Evolutionary conservation across 2,113 vertebrate species (phyloP), one percentile per base, ranked within the genome.

Genomic region (Dinomys branickii): DNA sequence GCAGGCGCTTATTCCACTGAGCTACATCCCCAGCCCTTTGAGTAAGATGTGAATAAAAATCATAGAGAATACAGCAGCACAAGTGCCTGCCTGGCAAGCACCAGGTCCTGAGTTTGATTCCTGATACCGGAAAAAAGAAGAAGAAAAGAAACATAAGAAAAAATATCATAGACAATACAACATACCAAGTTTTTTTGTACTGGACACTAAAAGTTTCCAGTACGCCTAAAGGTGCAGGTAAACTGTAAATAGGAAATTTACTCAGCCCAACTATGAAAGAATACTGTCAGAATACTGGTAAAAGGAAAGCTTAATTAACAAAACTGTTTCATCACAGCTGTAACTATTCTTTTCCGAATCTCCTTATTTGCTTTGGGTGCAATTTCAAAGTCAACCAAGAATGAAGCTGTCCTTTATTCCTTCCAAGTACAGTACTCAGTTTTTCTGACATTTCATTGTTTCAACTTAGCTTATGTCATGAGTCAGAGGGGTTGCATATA

Each of bases 351-450:
- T 52, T 83, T 75, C 38, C 12, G 20, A 88, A 85, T n/a, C 59
- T 85, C 52, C 50, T 75, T 69, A 82, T 69, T 90, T 90, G 58
- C 20, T 85, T 38, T 52, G 82, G 50, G 82, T 77, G 61, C 30
- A 85, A 35, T 81, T 94, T 94, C 75, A 94, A 87, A 94, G 63
- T 65, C 82, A 96, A 52, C 41, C 17, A 93, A 52, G 54, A 85
- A 80, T 81, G 16, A 82, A 65, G 38, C 58, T 12, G 5, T 50
- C 44, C n/a, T 94, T 88, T 75, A 59, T 20, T 94, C n/a, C n/a
- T 88, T 69, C 19, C 83, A 81, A 69, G 7, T 71, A 50, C 44
- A 78, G 26, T 30, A 30, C 50, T 96, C 94, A 82, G 52, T 69
- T 94, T 94, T 67, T 91, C 85, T 71, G 67, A 35, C 38, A 88